A percentile compares a stretch with the other conserved stretches of the same genome.
phyloP scores from a whole-genome alignment of 2,113 vertebrate species.

The Gobiocypris rarus region DNA sequence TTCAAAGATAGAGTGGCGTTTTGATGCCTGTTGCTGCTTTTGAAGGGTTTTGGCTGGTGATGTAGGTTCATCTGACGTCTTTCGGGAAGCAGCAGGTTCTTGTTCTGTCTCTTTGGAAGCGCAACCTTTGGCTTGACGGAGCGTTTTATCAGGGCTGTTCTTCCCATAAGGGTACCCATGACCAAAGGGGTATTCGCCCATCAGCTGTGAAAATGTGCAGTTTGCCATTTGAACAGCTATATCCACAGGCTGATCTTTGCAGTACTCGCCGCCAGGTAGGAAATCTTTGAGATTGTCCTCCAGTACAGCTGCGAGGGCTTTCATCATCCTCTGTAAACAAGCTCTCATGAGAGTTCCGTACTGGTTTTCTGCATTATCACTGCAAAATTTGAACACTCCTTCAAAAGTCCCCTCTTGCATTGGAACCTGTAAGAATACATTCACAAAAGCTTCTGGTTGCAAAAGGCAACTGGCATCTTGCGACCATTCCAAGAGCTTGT shows the following conservation, averaged over 20 bases:
- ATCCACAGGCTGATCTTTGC: constrained; percentile 60
- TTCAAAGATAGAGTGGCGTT: constrained; percentile 2
- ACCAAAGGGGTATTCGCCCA: constrained; percentile 72
- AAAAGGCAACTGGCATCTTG: constrained; percentile 69
- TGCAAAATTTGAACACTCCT: constrained; percentile 72
- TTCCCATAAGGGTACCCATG: constrained; percentile 43
- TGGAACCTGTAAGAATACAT: constrained; percentile 74
- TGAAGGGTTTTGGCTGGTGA: neutral
- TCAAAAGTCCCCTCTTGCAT: constrained; percentile 71
- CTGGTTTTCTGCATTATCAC: constrained; percentile 66
- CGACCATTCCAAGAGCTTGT: constrained; percentile 75
- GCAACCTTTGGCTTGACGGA: neutral
- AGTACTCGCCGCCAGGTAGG: constrained; percentile 73
- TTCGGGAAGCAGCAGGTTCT: neutral
- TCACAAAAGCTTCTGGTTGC: constrained; percentile 64
- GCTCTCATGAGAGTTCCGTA: constrained; percentile 70
- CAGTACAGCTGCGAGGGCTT: constrained; percentile 67
- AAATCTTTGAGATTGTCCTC: constrained; percentile 74
- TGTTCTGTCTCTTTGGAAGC: neutral
- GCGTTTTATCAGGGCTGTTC: constrained; percentile 38
- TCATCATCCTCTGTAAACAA: constrained; percentile 71
- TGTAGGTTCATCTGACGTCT: neutral
- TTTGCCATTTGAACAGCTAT: constrained; percentile 58
- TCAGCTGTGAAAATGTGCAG: constrained; percentile 73
- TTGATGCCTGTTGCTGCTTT: neutral